phyloP scores from a whole-genome alignment of 2,113 vertebrate genomes.

The Nymphicus hollandicus region DNA sequence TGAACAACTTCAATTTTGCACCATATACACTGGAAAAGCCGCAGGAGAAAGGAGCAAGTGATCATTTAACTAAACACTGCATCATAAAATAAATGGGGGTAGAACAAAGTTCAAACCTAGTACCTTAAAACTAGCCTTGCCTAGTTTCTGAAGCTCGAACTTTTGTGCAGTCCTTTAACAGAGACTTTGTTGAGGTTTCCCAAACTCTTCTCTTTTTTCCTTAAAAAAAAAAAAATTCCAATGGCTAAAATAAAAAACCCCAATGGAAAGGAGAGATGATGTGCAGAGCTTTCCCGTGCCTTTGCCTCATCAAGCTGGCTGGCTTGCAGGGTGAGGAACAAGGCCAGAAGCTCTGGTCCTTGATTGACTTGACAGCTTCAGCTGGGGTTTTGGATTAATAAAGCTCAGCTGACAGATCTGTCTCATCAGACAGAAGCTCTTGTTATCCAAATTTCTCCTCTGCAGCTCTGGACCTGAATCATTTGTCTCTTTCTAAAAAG shows the following conservation, averaged over 20 bases:
- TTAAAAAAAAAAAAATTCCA: neutral
- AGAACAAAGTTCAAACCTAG: neutral
- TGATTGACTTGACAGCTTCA: neutral
- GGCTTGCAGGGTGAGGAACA: rapidly evolving
- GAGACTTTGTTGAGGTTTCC: neutral
- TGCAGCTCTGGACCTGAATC: neutral
- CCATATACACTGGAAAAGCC: neutral
- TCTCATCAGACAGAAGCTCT: neutral
- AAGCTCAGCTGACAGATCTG: neutral
- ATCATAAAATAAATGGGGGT: neutral
- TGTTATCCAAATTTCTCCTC: neutral
- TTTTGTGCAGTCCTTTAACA: neutral
- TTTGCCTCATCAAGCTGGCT: rapidly evolving
- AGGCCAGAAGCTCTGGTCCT: neutral
- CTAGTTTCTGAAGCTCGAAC: neutral
- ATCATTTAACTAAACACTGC: slow-evolving; percentile 25
- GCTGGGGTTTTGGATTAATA: neutral
- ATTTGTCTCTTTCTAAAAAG: neutral
- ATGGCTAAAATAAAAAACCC: neutral
- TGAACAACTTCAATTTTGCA: neutral
- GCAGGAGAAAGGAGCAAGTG: slow-evolving; percentile 22
- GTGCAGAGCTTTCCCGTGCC: neutral
- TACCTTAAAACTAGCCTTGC: neutral
- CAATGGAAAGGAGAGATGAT: neutral
- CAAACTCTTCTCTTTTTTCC: neutral